Percentiles rank a stretch among this genome's conserved stretches.
Conservation (phyloP, 2,797 vertebrate genomes). For the Sarcophilus harrisii region DNA sequence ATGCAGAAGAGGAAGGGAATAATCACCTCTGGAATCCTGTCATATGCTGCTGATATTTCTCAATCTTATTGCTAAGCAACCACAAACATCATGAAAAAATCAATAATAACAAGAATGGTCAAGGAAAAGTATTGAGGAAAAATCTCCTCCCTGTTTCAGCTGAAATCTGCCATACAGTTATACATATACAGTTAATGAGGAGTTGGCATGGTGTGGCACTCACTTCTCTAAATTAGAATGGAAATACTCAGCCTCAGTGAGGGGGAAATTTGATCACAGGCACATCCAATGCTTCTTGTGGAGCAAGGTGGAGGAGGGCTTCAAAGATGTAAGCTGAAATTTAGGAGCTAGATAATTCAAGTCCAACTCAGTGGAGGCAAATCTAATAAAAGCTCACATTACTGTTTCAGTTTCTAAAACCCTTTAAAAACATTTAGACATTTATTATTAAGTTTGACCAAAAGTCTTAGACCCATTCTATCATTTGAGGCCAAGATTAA, state of each 20-base stretch:
- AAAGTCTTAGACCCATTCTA: neutral
- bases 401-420: neutral
- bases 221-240: neutral
- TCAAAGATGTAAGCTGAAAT: neutral
- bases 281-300: neutral
- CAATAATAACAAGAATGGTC: slow-evolving; percentile 12
- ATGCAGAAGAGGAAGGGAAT: neutral
- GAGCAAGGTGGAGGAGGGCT: neutral
- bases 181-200: neutral
- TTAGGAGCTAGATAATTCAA: neutral
- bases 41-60: neutral
- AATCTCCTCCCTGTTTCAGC: neutral
- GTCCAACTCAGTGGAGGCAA: neutral
- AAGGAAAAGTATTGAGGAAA: neutral
- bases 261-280: neutral
- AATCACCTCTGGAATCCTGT: neutral
- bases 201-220: neutral
- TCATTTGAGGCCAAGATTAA: neutral
- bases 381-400: neutral
- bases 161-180: neutral
- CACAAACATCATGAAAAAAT: slow-evolving; percentile 40
- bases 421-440: neutral
- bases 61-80: slow-evolving; percentile 24
- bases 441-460: neutral
- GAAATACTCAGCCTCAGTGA: neutral